Evolutionary conservation across 2,113 vertebrate genomes (phyloP).

Genomic region (Gnathonemus longibarbis): DNA sequence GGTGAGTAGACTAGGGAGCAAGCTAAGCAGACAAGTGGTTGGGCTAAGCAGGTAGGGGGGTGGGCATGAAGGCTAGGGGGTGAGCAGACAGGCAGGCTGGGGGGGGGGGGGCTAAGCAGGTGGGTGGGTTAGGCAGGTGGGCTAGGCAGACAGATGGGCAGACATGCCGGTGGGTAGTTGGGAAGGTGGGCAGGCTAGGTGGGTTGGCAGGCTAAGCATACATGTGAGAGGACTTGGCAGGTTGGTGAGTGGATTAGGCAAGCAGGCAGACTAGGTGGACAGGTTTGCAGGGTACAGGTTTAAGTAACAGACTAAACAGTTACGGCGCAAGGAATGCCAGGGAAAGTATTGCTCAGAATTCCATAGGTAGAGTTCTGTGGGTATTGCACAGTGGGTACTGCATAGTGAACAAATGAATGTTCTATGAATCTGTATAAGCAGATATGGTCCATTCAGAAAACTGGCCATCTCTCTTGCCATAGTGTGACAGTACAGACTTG

Average conservation of each 20-base stretch:
- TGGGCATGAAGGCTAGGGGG: background rate
- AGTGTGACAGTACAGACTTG: background rate
- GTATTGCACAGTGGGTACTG: background rate
- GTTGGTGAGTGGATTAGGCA: too few species aligned
- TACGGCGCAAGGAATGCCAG: background rate
- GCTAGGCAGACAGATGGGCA: background rate
- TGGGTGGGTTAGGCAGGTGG: background rate
- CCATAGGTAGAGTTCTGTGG: background rate
- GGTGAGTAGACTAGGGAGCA: background rate
- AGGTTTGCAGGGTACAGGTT: background rate
- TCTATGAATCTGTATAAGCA: background rate
- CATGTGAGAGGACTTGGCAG: too few species aligned
- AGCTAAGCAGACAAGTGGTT: background rate
- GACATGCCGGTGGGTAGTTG: background rate
- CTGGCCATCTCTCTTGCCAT: background rate
- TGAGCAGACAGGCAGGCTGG: background rate
- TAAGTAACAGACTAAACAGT: background rate
- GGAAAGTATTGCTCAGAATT: background rate
- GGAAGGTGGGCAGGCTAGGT: background rate
- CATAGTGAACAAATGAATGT: background rate
- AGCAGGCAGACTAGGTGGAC: background rate
- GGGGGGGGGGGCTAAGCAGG: background rate
- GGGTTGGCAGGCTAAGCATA: background rate
- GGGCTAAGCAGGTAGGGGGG: background rate
- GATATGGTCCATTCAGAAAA: background rate